These are phyloP conservation scores for Plutomurus gul DNA, from an alignment of 1,140 invertebrate species.

Conservation along the genomic window DNA sequence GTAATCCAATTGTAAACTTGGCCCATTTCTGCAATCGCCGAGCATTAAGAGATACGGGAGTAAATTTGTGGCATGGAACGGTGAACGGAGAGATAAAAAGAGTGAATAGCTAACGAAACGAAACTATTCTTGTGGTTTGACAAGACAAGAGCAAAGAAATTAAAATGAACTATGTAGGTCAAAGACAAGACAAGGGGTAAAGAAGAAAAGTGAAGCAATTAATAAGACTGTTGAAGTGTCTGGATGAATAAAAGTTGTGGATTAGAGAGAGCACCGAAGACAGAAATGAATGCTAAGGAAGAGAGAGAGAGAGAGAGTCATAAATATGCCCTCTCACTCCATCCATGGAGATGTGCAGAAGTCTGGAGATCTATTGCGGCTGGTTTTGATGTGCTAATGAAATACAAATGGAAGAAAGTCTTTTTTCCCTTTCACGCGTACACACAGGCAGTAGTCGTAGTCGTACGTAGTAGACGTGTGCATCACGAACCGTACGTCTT, in stretches of 20 bases:
- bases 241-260: not conserved
- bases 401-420: not conserved
- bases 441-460: no score
- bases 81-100: not conserved
- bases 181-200: not conserved
- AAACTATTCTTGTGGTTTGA: no score
- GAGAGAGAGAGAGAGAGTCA: no score
- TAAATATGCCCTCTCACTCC: no score
- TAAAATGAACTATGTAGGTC: not conserved
- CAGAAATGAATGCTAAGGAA: not conserved
- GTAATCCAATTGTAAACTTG: conserved; percentile 27
- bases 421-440: not conserved
- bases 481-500: no score
- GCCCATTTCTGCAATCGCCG: not conserved
- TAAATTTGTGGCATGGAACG: not conserved
- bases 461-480: no score
- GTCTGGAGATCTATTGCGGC: not conserved
- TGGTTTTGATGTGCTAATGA: not conserved
- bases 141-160: not conserved
- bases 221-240: not conserved
- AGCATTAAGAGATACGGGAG: not conserved
- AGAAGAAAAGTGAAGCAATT: not conserved
- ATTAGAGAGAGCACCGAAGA: not conserved
- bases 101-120: not conserved
- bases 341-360: no score